These are phyloP conservation scores for Alcis repandata DNA, from an alignment of 2,888 invertebrate genomes.

Conservation along the genomic window DNA sequence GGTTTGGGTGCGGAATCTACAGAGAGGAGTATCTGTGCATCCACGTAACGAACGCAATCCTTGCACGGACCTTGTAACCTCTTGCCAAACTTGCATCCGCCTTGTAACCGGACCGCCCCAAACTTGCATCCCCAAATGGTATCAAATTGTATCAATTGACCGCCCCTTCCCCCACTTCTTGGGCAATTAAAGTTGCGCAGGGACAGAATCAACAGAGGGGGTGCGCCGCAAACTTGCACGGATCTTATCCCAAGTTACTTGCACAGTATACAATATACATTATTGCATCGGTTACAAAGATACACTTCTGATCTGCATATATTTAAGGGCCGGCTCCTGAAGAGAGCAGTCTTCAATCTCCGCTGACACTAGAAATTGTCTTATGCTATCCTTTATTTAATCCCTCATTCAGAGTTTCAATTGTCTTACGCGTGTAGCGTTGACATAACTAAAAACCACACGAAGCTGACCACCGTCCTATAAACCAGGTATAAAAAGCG, in stretches of 20 bases:
- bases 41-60: background rate
- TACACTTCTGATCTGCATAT: background rate
- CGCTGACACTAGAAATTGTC: background rate
- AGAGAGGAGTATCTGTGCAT: background rate
- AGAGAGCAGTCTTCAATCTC: no score
- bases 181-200: constrained; percentile 76
- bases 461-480: no score
- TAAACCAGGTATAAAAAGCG: no score
- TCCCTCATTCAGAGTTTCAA: no score
- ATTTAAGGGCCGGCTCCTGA: no score
- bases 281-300: background rate
- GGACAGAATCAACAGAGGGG: constrained; percentile 62
- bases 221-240: constrained; percentile 61
- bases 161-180: constrained; percentile 59
- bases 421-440: no score
- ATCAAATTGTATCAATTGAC: constrained; percentile 76
- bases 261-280: constrained; percentile 3
- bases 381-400: no score
- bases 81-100: constrained; percentile 8
- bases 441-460: no score
- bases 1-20: no score
- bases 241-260: constrained; percentile 32
- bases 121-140: constrained; percentile 60
- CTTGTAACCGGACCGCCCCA: constrained; percentile 30
- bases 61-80: constrained; percentile 1